Percentiles rank a stretch among this genome's conserved stretches.
phyloP scores from a whole-genome alignment of 2,797 vertebrate genomes.

The Urophycis tenuis region DNA sequence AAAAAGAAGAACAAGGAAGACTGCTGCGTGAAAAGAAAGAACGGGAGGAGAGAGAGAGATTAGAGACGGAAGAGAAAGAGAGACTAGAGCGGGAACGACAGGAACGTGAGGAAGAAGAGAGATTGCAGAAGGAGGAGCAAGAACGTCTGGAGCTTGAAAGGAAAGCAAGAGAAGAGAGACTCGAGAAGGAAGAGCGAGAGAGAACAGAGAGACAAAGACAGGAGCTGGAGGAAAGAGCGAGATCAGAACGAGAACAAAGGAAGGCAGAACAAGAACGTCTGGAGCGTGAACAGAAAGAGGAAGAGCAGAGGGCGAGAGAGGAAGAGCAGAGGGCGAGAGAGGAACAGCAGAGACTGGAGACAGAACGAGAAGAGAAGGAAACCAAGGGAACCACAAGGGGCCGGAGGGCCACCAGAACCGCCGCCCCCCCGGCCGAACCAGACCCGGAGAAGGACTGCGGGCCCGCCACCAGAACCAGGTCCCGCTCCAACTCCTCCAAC shows the following conservation, averaged over 20 bases:
- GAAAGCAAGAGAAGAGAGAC: neutral
- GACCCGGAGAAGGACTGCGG: conserved; percentile 27
- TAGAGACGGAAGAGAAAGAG: conserved; percentile 23
- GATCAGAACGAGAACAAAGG: conserved; percentile 8
- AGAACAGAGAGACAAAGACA: conserved; percentile 7
- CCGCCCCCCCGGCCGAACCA: neutral
- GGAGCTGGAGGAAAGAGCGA: conserved; percentile 18
- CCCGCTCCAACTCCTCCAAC: conserved; percentile 66
- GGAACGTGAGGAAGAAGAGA: conserved; percentile 6
- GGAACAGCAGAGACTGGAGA: conserved; percentile 20
- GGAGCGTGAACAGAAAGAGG: conserved; percentile 21
- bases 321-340: conserved; percentile 24
- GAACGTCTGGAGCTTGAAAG: conserved; percentile 5
- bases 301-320: conserved; percentile 19
- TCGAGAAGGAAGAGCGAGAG: conserved; percentile 19
- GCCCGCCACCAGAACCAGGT: conserved; percentile 59
- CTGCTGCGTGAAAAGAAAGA: neutral
- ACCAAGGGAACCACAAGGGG: conserved; percentile 33
- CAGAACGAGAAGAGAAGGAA: conserved; percentile 21
- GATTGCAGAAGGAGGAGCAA: conserved; percentile 1
- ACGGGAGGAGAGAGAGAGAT: conserved; percentile 18
- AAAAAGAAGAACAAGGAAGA: conserved; percentile 14
- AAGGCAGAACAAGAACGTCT: conserved; percentile 24
- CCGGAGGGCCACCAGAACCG: conserved; percentile 37
- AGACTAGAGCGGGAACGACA: conserved; percentile 10